Conservation (phyloP, 2,888 invertebrate genomes). For the Dasypogon diadema region DNA sequence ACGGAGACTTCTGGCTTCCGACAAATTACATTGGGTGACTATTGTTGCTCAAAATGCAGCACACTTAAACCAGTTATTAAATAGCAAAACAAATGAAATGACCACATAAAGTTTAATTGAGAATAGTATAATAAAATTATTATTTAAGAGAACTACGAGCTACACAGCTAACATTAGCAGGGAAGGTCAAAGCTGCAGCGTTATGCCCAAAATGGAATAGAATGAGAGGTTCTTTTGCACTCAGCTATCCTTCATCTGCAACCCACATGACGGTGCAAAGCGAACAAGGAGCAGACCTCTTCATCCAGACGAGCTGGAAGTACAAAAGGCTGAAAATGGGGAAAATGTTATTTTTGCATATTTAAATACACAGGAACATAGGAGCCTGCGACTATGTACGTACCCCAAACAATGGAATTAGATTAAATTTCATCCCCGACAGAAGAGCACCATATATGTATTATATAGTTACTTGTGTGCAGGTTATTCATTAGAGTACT, state of each 20-base stretch:
- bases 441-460: conserved; percentile 9
- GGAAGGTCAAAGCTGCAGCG: no score
- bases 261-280: neutral
- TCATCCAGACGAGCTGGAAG: conserved; percentile 15
- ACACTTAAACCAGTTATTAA: no score
- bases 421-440: conserved; percentile 36
- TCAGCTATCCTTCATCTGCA: neutral
- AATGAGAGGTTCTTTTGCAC: no score
- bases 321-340: conserved; percentile 38
- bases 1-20: no score
- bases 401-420: conserved; percentile 36
- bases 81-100: no score
- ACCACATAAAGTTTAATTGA: conserved; percentile 19
- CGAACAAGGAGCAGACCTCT: neutral
- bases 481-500: conserved; percentile 2
- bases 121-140: conserved; percentile 24
- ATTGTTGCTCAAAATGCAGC: no score
- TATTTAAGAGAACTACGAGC: neutral
- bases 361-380: neutral
- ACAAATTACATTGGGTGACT: no score
- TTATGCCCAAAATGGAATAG: no score
- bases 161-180: no score
- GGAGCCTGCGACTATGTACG: conserved; percentile 15
- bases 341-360: conserved; percentile 43
- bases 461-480: conserved; percentile 19